Evolutionary conservation across 2,113 vertebrate genomes (phyloP).

Genomic region (Oryzias curvinotus): DNA sequence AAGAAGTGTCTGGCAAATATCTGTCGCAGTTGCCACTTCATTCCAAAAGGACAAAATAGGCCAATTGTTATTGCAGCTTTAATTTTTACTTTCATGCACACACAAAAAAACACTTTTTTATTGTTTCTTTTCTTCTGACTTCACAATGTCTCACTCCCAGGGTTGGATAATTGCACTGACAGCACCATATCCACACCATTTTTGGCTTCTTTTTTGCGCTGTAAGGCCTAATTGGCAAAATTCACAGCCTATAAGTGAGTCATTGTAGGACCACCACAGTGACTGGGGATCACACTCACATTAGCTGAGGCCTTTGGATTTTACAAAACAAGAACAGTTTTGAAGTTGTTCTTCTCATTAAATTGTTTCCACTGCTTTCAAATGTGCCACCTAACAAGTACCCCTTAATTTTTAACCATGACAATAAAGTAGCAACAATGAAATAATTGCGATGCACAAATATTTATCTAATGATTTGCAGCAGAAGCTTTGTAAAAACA

Average conservation of each 20-base stretch:
- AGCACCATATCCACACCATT: conserved; percentile 68
- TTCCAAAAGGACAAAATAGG: conserved; percentile 56
- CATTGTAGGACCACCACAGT: conserved; percentile 40
- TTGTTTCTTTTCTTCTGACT: conserved; percentile 44
- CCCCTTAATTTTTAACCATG: neutral
- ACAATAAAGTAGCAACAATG: too few relatives aligned
- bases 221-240: conserved; percentile 72
- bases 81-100: conserved; percentile 69
- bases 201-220: conserved; percentile 56
- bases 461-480: too few relatives aligned
- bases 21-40: conserved; percentile 35
- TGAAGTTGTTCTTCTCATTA: neutral
- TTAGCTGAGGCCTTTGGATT: conserved; percentile 8
- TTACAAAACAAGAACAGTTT: conserved; percentile 15
- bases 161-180: conserved; percentile 73
- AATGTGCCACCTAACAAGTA: neutral
- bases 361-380: neutral
- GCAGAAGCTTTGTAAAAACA: too few relatives aligned
- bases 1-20: conserved; percentile 53
- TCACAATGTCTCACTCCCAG: conserved; percentile 69
- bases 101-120: conserved; percentile 41
- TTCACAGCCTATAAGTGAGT: conserved; percentile 64
- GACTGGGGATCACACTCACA: conserved; percentile 2
- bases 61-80: conserved; percentile 61
- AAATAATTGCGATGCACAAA: too few relatives aligned